These are phyloP conservation scores for Delichon dasypus DNA, from an alignment of 2,797 vertebrate species.

Conservation along the genomic window DNA sequence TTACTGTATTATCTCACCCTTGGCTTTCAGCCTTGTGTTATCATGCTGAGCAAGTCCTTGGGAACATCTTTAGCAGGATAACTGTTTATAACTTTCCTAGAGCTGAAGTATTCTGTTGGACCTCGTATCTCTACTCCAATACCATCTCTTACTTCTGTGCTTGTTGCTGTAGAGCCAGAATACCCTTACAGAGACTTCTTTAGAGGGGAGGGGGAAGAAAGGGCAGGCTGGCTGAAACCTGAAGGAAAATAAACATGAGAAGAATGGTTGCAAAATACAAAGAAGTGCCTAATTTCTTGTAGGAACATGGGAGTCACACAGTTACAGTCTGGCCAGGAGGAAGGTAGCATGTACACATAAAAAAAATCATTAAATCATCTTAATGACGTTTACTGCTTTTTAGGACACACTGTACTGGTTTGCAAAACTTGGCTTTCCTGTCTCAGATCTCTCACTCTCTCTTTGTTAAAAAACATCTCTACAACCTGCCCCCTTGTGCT, in stretches of 20 bases:
- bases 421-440: constrained; percentile 10
- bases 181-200: neutral
- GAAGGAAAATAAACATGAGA: neutral
- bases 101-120: neutral
- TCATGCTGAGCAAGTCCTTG: constrained; percentile 64
- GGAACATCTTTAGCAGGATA: constrained; percentile 56
- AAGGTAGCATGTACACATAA: neutral
- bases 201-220: neutral
- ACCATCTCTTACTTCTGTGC: neutral
- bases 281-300: neutral
- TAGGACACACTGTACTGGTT: neutral
- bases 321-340: neutral
- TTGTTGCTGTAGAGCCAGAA: neutral
- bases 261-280: neutral
- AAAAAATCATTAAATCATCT: constrained; percentile 14
- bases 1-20: constrained; percentile 72
- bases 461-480: constrained; percentile 15
- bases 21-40: constrained; percentile 65
- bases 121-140: neutral
- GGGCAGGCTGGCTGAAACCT: neutral
- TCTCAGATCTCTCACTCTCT: neutral
- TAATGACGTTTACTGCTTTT: neutral
- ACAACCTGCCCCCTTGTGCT: constrained; percentile 18
- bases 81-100: constrained; percentile 32
- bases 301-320: neutral